Conservation (phyloP, 2,888 invertebrate species). For the Rapana venosa region DNA sequence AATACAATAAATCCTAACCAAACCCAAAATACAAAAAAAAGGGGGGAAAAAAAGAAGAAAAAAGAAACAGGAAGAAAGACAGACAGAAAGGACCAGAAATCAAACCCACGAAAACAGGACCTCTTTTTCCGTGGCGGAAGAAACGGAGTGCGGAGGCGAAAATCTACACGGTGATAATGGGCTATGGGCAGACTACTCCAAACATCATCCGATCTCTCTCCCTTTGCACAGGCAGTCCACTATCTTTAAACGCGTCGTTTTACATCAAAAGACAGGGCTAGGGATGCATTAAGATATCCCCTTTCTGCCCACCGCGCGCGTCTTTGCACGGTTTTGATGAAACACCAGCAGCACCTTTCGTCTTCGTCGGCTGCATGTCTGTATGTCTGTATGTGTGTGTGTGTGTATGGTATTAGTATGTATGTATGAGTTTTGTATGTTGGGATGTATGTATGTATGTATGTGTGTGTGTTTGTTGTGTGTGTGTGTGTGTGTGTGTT, state of each 20-base stretch:
- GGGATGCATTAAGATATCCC: conserved; percentile 29
- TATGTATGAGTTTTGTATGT: too few relatives aligned
- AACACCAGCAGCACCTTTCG: background rate
- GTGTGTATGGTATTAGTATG: background rate
- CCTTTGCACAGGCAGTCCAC: conserved; percentile 24
- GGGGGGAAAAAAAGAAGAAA: too few relatives aligned
- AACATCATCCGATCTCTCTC: conserved; percentile 2
- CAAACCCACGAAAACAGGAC: background rate
- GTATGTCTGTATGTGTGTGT: background rate
- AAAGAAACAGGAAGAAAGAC: background rate
- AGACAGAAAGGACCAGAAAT: background rate
- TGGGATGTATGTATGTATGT: background rate
- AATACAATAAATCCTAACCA: too few relatives aligned
- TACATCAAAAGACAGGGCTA: conserved; percentile 28
- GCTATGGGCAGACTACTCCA: background rate
- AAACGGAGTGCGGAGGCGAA: background rate
- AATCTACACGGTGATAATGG: conserved; percentile 25
- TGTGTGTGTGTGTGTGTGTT: background rate
- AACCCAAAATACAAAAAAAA: too few relatives aligned
- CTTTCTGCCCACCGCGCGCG: background rate
- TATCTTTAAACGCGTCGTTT: conserved; percentile 37
- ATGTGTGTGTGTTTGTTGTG: conserved; percentile 5
- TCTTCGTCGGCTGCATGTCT: background rate
- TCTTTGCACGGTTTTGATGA: background rate
- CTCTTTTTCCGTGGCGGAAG: conserved; percentile 7